Evolutionary conservation across 1,140 invertebrate genomes (phyloP), one percentile per base, ranked within the genome.

Genomic region (Mycetomoellerius zeteki): DNA sequence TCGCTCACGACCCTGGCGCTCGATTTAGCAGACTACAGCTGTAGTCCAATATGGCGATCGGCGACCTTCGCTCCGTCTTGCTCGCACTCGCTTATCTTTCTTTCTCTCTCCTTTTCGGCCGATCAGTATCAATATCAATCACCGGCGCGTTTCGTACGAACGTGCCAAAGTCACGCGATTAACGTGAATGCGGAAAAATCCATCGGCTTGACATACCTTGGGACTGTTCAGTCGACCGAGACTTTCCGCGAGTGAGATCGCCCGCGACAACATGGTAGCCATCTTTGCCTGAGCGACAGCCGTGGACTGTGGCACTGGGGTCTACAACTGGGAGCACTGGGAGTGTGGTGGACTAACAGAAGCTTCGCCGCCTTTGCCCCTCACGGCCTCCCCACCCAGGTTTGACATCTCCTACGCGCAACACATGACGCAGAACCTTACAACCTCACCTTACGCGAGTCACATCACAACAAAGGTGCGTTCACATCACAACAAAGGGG

Each of bases 221-320:
- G 95, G 89, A 88, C 96, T 96, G 95, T 96, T 97, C 94, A 96
- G 96, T 56, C 96, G 94, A 87, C 96, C 94, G 64, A 97, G 92
- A 93, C 95, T 96, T 95, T 97, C 97, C 85, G 96, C 96, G 93
- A 97, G 94, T 94, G 95, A 95, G 93, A 97, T 92, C 90, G 96
- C 96, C 93, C 97, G 96, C 92, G 96, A 96, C 93, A 97, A 96
- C 95, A 97, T 96, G 92, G 96, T 97, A 94, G 97, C 97, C 97
- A 97, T 97, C 96, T 96, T 97, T 75, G 94, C 67, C 89, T 76
- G 88, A 88, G 81, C 86, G 82, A 82, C 92, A 77, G 91, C 89
- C 87, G 89, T 93, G 87, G 86, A 93, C 92, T 93, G 91, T 86
- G 89, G 47, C 69, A 72, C 85, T 12, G 65, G 80, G 85, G 33